A percentile compares a stretch with the other conserved stretches of the same genome.
Conservation (phyloP, 2,113 vertebrate species). For the Prunella himalayana region DNA sequence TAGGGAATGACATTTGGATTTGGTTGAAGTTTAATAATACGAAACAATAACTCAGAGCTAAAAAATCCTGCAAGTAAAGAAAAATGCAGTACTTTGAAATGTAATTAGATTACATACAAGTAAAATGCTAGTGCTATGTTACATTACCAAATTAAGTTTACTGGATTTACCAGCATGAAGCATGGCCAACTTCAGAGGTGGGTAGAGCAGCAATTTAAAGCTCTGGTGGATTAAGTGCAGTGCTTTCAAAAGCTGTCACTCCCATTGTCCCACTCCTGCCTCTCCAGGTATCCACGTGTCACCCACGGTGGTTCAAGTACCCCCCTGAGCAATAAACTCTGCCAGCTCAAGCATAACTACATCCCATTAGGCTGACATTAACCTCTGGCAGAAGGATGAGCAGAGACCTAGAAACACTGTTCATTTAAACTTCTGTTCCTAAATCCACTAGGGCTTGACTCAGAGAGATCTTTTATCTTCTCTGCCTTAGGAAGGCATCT, state of each 20-base stretch:
- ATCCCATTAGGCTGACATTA: not conserved
- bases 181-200: not conserved
- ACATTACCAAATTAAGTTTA: not conserved
- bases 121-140: not conserved
- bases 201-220: not conserved
- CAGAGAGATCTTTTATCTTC: not conserved
- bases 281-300: not conserved
- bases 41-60: not conserved
- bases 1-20: not conserved
- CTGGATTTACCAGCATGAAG: not conserved
- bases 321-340: not conserved
- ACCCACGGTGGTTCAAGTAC: not conserved
- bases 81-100: not conserved
- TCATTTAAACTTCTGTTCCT: not conserved
- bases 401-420: not conserved
- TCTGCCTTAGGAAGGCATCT: not conserved
- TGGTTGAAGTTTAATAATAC: not conserved
- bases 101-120: not conserved
- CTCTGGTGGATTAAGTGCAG: not conserved
- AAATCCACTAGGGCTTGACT: not conserved
- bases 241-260: not conserved
- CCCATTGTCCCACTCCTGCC: not conserved
- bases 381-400: not conserved
- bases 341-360: not conserved
- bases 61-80: not conserved